Percentiles rank a stretch among this genome's conserved stretches.
Evolutionary conservation across 2,888 invertebrate species (phyloP).

Genomic region (Rhagonycha lutea): DNA sequence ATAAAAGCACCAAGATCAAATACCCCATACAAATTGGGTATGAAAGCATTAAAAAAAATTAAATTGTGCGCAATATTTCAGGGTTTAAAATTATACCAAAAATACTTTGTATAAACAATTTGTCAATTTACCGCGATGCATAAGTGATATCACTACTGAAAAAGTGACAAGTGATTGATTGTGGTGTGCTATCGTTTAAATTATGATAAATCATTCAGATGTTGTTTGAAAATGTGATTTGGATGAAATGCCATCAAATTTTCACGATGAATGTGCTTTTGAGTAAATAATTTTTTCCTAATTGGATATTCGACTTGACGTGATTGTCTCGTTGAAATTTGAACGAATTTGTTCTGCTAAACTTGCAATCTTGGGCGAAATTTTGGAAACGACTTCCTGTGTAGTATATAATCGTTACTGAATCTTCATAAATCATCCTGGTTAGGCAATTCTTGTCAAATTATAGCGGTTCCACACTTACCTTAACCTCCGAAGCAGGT

Average conservation of each 20-base stretch:
- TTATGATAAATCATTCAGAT: slow-evolving; percentile 2
- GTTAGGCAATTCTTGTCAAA: neutral
- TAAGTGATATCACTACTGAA: slow-evolving; percentile 3
- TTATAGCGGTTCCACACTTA: neutral
- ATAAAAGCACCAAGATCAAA: neutral
- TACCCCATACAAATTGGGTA: neutral
- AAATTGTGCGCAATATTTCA: neutral
- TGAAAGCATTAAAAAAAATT: neutral
- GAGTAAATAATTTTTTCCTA: neutral
- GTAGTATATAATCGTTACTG: neutral
- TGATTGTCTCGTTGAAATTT: too few species aligned
- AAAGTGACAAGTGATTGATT: slow-evolving; percentile 4
- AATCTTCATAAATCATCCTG: neutral
- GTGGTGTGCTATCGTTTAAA: neutral
- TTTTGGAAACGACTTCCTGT: neutral
- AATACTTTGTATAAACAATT: slow-evolving; percentile 2
- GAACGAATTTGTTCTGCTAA: neutral
- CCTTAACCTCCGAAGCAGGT: neutral
- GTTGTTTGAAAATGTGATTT: neutral
- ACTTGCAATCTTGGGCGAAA: neutral
- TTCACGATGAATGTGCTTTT: neutral
- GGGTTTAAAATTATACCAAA: neutral
- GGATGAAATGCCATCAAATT: neutral
- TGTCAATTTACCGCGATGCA: neutral
- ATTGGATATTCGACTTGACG: neutral